Conservation (phyloP, 2,888 invertebrate genomes). For the Vandiemenella viatica region DNA sequence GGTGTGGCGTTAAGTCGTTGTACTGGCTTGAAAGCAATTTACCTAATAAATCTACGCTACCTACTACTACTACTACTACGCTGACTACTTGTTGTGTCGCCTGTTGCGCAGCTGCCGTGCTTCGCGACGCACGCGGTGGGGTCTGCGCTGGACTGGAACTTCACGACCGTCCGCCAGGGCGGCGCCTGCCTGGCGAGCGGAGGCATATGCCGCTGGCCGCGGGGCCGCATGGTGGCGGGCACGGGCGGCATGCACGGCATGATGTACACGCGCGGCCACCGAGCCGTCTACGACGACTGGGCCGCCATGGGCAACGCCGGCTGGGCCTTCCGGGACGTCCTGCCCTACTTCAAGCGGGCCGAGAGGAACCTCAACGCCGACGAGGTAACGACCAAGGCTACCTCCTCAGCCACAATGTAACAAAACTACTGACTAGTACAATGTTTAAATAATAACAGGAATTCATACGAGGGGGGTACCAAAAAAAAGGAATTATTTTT, state of each 20-base stretch:
- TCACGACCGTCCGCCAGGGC: slow-evolving; percentile 29
- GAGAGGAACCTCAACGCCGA: slow-evolving; percentile 73
- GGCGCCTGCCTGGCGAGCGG: slow-evolving; percentile 19
- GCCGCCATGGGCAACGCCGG: slow-evolving; percentile 71
- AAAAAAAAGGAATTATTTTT: too few relatives aligned
- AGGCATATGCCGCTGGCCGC: slow-evolving; percentile 75
- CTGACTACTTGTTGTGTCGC: too few relatives aligned
- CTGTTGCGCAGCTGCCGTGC: slow-evolving; percentile 24
- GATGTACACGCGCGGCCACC: slow-evolving; percentile 80
- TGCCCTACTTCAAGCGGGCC: slow-evolving; percentile 78
- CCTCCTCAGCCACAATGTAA: too few relatives aligned
- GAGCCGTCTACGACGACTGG: slow-evolving; percentile 80
- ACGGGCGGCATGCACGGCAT: slow-evolving; percentile 81
- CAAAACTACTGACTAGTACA: too few relatives aligned
- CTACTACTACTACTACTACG: too few relatives aligned
- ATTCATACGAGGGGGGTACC: too few relatives aligned
- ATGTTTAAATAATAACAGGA: too few relatives aligned
- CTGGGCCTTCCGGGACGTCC: slow-evolving; percentile 67
- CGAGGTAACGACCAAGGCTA: too few relatives aligned
- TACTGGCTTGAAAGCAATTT: too few relatives aligned
- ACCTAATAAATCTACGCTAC: too few relatives aligned
- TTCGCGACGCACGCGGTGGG: slow-evolving; percentile 23
- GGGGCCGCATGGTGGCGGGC: slow-evolving; percentile 84
- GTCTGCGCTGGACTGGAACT: slow-evolving; percentile 29
- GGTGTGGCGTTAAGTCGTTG: too few relatives aligned